Conservation (phyloP, 2,888 invertebrate species). For the Eurois occulta region DNA sequence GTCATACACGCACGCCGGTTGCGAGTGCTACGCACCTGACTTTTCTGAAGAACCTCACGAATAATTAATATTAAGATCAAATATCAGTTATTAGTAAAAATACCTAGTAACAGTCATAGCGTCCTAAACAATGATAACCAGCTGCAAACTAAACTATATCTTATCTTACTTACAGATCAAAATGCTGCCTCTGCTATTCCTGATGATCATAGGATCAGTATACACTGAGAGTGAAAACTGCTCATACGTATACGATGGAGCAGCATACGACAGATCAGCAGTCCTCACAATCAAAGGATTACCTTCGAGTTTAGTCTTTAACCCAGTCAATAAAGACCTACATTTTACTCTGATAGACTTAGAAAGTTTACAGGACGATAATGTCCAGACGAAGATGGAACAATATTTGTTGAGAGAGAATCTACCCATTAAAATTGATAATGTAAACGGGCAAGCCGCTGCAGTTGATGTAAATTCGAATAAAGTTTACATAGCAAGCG, state of each 20-base stretch:
- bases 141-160: conserved; percentile 24
- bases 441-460: conserved; percentile 83
- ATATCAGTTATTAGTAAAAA: neutral
- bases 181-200: conserved; percentile 79
- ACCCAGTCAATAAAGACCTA: conserved; percentile 79
- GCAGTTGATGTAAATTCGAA: conserved; percentile 80
- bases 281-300: conserved; percentile 84
- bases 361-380: conserved; percentile 83
- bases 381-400: conserved; percentile 87
- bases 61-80: no score
- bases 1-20: no score
- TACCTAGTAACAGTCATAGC: neutral
- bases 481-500: conserved; percentile 84
- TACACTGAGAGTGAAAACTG: conserved; percentile 80
- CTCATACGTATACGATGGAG: conserved; percentile 75
- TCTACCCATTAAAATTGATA: conserved; percentile 81
- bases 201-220: conserved; percentile 72
- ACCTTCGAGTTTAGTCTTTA: conserved; percentile 83
- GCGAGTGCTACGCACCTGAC: no score
- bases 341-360: conserved; percentile 85
- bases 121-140: neutral
- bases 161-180: conserved; percentile 66
- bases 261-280: conserved; percentile 76
- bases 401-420: conserved; percentile 82
- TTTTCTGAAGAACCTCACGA: no score